Percentiles rank a stretch among this genome's conserved stretches.
Conservation (phyloP, 1,140 invertebrate genomes). For the Listronotus bonariensis region DNA sequence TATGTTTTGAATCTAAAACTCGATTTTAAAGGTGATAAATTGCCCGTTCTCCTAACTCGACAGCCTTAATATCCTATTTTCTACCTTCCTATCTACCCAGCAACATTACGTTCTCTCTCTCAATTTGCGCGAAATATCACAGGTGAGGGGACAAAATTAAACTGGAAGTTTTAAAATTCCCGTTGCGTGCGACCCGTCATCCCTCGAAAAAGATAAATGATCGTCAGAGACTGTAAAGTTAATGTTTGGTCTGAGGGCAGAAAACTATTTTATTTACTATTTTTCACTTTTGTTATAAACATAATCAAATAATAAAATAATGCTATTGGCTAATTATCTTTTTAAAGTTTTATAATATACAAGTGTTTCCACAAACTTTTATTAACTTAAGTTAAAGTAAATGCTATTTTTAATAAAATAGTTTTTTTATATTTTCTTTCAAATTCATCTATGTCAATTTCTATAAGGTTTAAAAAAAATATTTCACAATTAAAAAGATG, state of each 20-base stretch:
- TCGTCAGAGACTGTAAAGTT: conserved; percentile 11
- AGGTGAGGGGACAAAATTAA: conserved; percentile 36
- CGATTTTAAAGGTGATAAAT: conserved; percentile 34
- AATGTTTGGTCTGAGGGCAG: neutral
- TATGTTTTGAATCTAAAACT: conserved; percentile 12
- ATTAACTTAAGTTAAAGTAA: too few species aligned
- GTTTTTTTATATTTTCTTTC: too few species aligned
- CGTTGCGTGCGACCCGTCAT: conserved; percentile 33
- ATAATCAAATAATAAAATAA: too few species aligned
- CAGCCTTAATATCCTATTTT: conserved; percentile 35
- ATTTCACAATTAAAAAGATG: too few species aligned
- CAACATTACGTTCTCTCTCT: conserved; percentile 27
- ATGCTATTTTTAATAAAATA: too few species aligned
- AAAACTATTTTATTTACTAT: too few species aligned
- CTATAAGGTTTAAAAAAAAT: too few species aligned
- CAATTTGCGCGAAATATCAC: conserved; percentile 37
- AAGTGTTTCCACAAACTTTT: too few species aligned
- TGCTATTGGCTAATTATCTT: too few species aligned
- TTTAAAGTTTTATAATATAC: too few species aligned
- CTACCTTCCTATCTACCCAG: conserved; percentile 31
- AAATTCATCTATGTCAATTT: too few species aligned
- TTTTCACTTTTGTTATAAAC: too few species aligned
- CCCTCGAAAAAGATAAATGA: conserved; percentile 36
- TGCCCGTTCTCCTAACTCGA: conserved; percentile 32
- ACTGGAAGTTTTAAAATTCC: conserved; percentile 37